Base-by-base conservation (phyloP, 2,888 invertebrate species). In the Cremastinae sp. region DNA sequence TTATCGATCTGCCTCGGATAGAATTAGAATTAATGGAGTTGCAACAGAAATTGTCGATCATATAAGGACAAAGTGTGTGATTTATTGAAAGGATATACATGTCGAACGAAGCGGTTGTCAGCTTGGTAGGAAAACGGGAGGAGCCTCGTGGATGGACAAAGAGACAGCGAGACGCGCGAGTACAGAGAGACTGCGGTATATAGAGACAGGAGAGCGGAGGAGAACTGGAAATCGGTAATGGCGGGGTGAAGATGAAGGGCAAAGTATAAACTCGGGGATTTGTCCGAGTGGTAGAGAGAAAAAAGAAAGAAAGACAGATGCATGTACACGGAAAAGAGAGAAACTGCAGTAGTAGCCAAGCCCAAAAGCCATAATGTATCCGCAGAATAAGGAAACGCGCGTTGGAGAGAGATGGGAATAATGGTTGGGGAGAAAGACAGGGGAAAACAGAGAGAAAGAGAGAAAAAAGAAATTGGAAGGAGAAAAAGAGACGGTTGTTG, bases 401-500 rank as follows among this genome's bases (percentile, higher is more conserved):
- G 79, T 81, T 81, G 77, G 62, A 81, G 72, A 78, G 68, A 73
- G 80, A 72, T n/a, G n/a, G n/a, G n/a, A n/a, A n/a, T n/a, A n/a
- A n/a, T n/a, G n/a, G n/a, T n/a, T n/a, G n/a, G 53, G 70, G 70
- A 77, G 74, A 79, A 77, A 43, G 47, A 53, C 5, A 16, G 34
- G 12, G 38, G 16, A 36, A 36, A 43, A 28, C 59, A 65, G 78
- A 80, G 68, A 56, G 7, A 7, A 18, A 4, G 12, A 47, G 51
- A 34, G 12, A 16, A 76, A 71, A 47, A 62, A 73, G 80, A n/a
- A n/a, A n/a, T n/a, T n/a, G n/a, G n/a, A n/a, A n/a, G n/a, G n/a
- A n/a, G n/a, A n/a, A n/a, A n/a, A 79, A 75, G 78, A 78, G 76
- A 78, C 80, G 78, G 79, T 80, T 82, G n/a, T n/a, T n/a, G n/a